Conservation (phyloP, 2,113 vertebrate genomes). For the Dicrurus megarhynchus region DNA sequence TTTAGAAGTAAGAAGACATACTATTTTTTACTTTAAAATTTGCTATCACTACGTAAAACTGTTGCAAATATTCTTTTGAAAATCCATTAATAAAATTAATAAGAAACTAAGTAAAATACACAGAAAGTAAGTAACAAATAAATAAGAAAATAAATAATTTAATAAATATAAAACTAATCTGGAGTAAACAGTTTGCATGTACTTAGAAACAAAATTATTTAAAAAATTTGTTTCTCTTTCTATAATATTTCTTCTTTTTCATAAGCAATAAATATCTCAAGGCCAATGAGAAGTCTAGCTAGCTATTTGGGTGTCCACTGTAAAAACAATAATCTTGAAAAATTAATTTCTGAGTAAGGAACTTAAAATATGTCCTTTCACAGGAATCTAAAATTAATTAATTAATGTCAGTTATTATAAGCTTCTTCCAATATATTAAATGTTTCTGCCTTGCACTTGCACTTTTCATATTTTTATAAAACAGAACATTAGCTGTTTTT, state of each 20-base stretch:
- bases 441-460: constrained; percentile 9
- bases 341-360: constrained; percentile 18
- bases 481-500: constrained; percentile 63
- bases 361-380: constrained; percentile 29
- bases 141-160: no score
- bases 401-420: constrained; percentile 58
- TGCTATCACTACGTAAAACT: neutral
- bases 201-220: neutral
- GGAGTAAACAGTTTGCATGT: neutral
- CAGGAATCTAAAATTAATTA: constrained; percentile 57
- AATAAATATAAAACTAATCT: neutral
- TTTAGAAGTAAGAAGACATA: neutral
- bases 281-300: neutral
- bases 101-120: neutral
- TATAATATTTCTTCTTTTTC: neutral
- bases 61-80: neutral
- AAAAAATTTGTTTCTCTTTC: neutral
- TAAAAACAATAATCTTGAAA: constrained; percentile 34
- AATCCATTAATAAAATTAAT: neutral
- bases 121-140: neutral
- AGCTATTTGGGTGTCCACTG: neutral
- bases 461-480: constrained; percentile 69
- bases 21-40: constrained; percentile 33
- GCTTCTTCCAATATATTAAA: constrained; percentile 56
- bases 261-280: constrained; percentile 9